Evolutionary conservation across 2,113 vertebrate genomes (phyloP).

Genomic region (Passer montanus): DNA sequence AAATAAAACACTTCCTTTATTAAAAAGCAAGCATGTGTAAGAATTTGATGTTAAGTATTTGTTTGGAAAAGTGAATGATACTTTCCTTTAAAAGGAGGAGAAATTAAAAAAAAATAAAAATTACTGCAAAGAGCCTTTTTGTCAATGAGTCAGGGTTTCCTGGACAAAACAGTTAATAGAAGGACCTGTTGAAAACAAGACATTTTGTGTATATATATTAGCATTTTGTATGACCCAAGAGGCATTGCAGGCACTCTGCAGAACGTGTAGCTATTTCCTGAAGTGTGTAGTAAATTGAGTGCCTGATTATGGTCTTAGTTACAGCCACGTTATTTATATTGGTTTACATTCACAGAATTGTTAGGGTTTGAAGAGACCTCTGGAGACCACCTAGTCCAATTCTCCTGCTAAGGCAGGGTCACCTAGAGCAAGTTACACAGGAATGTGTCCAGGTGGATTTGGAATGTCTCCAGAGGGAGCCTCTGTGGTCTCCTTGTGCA

Average conservation of each 20-base stretch:
- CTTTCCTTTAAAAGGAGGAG: neutral
- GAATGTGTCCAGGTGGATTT: neutral
- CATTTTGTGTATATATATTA: neutral
- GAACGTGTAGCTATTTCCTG: neutral
- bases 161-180: neutral
- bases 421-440: neutral
- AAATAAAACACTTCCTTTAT: neutral
- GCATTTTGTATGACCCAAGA: neutral
- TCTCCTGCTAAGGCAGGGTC: neutral
- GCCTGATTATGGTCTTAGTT: neutral
- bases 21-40: neutral
- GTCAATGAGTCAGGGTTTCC: neutral
- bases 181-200: neutral
- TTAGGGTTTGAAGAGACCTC: neutral
- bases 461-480: neutral
- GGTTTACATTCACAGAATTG: neutral
- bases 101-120: neutral
- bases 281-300: neutral
- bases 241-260: fast-evolving
- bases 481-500: neutral
- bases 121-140: neutral
- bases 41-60: neutral
- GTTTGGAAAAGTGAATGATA: neutral
- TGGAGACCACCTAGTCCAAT: neutral
- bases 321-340: fast-evolving